Conservation (phyloP, 2,113 vertebrate genomes). For the Semnornis frantzii region DNA sequence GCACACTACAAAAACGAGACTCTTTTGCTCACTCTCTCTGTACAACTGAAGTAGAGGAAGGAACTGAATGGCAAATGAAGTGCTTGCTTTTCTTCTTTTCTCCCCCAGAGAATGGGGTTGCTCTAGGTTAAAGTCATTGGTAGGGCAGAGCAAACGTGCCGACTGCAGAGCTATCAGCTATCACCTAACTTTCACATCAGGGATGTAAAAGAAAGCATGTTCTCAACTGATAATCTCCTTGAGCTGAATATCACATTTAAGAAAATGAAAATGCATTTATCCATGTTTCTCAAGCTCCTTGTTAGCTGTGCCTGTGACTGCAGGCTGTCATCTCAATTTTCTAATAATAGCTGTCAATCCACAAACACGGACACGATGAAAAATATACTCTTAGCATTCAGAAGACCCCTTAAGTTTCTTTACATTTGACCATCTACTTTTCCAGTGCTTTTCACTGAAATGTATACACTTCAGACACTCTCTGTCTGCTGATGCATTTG, state of each 20-base stretch:
- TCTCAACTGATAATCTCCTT: background rate
- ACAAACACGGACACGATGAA: background rate
- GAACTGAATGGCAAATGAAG: background rate
- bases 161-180: background rate
- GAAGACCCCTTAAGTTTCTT: background rate
- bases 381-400: background rate
- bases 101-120: background rate
- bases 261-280: constrained; percentile 2
- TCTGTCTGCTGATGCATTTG: background rate
- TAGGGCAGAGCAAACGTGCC: background rate
- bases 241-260: background rate
- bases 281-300: background rate
- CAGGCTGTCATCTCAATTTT: background rate
- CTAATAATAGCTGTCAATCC: background rate
- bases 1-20: background rate
- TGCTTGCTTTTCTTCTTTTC: background rate
- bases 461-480: background rate
- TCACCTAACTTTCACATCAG: background rate
- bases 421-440: background rate
- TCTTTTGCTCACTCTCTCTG: background rate
- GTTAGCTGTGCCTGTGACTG: background rate
- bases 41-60: background rate
- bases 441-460: constrained; percentile 4
- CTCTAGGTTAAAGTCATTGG: background rate
- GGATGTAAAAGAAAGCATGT: background rate